Evolutionary conservation across 2,888 invertebrate genomes (phyloP).

Genomic region (Mongoloraphidia duomilia): DNA sequence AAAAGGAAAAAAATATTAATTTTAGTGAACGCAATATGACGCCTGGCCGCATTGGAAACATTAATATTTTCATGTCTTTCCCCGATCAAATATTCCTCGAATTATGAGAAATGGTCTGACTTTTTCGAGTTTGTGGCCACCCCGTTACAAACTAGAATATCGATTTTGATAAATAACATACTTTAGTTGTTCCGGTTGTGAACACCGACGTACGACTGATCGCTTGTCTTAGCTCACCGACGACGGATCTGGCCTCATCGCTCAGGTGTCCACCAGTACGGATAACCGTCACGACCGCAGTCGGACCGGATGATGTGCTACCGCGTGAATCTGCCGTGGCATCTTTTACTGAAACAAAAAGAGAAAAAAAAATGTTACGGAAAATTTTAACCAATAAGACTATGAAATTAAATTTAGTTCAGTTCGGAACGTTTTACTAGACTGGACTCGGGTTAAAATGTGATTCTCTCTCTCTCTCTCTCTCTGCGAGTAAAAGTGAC

Average conservation of each 20-base stretch:
- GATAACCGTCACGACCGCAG: slow-evolving; percentile 1
- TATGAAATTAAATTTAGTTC: too few relatives aligned
- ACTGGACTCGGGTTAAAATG: too few relatives aligned
- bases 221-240: slow-evolving; percentile 32
- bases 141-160: neutral
- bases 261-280: neutral
- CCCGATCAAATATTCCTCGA: too few relatives aligned
- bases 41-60: too few relatives aligned
- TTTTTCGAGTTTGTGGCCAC: neutral
- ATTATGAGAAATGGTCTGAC: neutral
- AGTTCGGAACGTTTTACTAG: too few relatives aligned
- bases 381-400: too few relatives aligned
- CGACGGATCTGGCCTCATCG: slow-evolving; percentile 13
- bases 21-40: too few relatives aligned
- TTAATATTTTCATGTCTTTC: neutral
- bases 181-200: slow-evolving; percentile 28
- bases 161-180: neutral
- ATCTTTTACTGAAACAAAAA: slow-evolving; percentile 29
- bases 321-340: slow-evolving; percentile 23
- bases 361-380: neutral
- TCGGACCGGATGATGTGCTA: slow-evolving; percentile 22
- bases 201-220: slow-evolving; percentile 36
- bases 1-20: too few relatives aligned
- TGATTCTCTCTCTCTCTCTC: too few relatives aligned
- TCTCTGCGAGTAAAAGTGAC: too few relatives aligned